Conservation (phyloP, 2,797 vertebrate genomes). For the Poecilia velifera region DNA sequence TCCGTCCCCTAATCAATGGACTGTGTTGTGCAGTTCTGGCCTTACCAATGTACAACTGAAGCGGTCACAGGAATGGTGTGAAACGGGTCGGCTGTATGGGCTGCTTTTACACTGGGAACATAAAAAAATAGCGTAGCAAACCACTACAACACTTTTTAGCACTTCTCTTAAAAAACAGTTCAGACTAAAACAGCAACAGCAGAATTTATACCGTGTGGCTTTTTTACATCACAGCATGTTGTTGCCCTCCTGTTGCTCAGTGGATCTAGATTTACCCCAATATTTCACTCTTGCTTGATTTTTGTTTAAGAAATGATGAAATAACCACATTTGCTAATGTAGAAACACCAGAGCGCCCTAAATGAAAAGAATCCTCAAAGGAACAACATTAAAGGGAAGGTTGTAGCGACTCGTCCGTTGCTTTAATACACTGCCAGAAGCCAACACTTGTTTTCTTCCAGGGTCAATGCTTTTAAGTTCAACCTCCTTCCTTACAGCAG, state of each 20-base stretch:
- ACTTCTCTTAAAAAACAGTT: background rate
- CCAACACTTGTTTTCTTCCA: slow-evolving; percentile 28
- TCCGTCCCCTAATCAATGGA: background rate
- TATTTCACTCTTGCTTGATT: background rate
- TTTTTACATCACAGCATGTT: background rate
- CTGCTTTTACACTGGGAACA: background rate
- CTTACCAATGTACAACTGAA: background rate
- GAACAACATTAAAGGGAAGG: slow-evolving; percentile 13
- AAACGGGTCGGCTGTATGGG: no score
- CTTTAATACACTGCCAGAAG: slow-evolving; percentile 52
- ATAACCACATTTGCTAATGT: background rate
- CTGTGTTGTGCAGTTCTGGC: no score
- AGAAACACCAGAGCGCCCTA: background rate
- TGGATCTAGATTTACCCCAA: background rate
- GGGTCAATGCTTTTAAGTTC: slow-evolving; percentile 52
- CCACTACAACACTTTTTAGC: no score
- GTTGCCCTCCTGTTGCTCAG: background rate
- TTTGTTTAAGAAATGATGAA: background rate
- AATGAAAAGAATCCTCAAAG: background rate
- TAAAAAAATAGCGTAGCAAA: no score
- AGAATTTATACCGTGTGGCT: background rate
- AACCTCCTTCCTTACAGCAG: slow-evolving; percentile 18
- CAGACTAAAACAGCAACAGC: background rate
- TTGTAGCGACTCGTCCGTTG: slow-evolving; percentile 25
- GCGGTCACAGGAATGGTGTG: background rate